Evolutionary conservation across 2,888 invertebrate species (phyloP), one percentile per base, ranked within the genome.

Genomic region (Rosalia funebris): DNA sequence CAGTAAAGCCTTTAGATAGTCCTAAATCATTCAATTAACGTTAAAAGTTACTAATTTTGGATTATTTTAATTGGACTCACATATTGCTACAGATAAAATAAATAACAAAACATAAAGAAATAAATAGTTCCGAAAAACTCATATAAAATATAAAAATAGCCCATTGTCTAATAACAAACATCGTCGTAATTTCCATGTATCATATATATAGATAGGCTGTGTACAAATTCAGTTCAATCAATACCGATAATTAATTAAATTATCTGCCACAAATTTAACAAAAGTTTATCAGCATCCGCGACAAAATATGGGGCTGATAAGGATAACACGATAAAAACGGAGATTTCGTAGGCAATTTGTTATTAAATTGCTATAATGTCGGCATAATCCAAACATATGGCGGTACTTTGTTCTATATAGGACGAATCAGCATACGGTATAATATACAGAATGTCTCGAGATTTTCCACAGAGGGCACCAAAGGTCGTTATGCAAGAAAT

Each of bases 351-450:
- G 17, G n/a, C 5, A 42, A 50, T 50, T 20, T 39, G 39, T 37
- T 37, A 50, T 20, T 50, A 44, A 17, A 50, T 50, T 20, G 39
- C 20, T 20, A 39, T 36, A 50, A 50, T 39, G 25, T 36, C n/a
- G 9, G 17, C 2, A 11, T 15, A 11, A 11, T 34, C 34, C 34
- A 34, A 34, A 11, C 34, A 34, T 34, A 3, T 34, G 34, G 7
- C 34, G 34, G 34, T 11, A 7, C 25, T 25, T 25, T 34, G 34
- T 34, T 11, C 34, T 34, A n/a, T 34, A 10, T 25, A 3, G 25
- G n/a, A n/a, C n/a, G n/a, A n/a, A n/a, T n/a, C n/a, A n/a, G n/a
- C n/a, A n/a, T n/a, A n/a, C n/a, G n/a, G n/a, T n/a, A n/a, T n/a
- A n/a, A n/a, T n/a, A n/a, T n/a, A n/a, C n/a, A n/a, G n/a, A n/a